Evolutionary conservation across 2,888 invertebrate genomes (phyloP).

Genomic region (Yponomeuta sedellus): DNA sequence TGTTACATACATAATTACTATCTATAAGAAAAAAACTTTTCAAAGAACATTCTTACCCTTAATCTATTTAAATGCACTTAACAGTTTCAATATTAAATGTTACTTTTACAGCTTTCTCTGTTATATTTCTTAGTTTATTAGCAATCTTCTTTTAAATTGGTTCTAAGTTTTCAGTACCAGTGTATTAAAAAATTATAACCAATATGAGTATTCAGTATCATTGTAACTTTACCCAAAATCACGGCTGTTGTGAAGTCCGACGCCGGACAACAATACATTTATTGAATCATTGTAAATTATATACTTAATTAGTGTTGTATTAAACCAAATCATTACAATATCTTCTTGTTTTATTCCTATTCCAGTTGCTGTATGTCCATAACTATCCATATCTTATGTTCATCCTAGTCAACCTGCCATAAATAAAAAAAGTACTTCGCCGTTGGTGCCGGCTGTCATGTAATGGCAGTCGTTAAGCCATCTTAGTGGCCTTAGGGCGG

Average conservation of each 20-base stretch:
- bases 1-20: background rate
- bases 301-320: slow-evolving; percentile 76
- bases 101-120: too few species aligned
- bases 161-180: background rate
- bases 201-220: background rate
- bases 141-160: background rate
- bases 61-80: background rate
- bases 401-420: too few species aligned
- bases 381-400: background rate
- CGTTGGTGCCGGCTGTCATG: too few species aligned
- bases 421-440: too few species aligned
- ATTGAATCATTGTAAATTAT: slow-evolving; percentile 71
- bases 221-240: slow-evolving; percentile 10
- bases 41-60: too few species aligned
- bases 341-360: slow-evolving; percentile 29
- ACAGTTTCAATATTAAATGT: background rate
- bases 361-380: background rate
- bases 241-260: slow-evolving; percentile 28
- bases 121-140: background rate
- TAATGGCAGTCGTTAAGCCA: too few species aligned
- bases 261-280: slow-evolving; percentile 39
- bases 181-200: background rate
- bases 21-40: too few species aligned
- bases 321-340: slow-evolving; percentile 75
- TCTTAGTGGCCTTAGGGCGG: too few species aligned